Evolutionary conservation across 2,888 invertebrate genomes (phyloP).

Genomic region (Pandemis corylana): DNA sequence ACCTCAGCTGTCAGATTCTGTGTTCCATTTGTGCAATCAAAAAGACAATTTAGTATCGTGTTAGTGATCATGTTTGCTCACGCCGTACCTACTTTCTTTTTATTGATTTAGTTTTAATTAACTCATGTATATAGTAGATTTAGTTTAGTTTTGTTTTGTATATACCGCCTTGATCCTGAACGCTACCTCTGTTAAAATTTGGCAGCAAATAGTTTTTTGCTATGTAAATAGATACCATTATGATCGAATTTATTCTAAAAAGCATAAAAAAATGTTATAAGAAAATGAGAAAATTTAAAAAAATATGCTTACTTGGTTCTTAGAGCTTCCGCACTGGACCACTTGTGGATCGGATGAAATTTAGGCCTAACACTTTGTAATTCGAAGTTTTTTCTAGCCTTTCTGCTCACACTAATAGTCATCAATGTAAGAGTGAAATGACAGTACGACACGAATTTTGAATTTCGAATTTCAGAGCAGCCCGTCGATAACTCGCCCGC

Average conservation of each 20-base stretch:
- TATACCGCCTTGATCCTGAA: constrained; percentile 49
- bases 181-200: constrained; percentile 54
- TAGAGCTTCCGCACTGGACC: not conserved
- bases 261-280: constrained; percentile 17
- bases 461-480: no score
- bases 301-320: constrained; percentile 37
- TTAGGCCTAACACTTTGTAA: no score
- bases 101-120: constrained; percentile 44
- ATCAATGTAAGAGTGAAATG: no score
- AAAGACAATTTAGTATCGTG: constrained; percentile 53
- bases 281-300: constrained; percentile 34
- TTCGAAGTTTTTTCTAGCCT: no score
- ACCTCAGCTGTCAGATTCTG: constrained; percentile 44
- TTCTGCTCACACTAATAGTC: no score
- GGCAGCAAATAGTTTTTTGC: constrained; percentile 20
- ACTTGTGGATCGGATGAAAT: no score
- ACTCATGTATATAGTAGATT: constrained; percentile 55
- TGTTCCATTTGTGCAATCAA: constrained; percentile 55
- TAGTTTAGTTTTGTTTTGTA: constrained; percentile 48
- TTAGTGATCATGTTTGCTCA: constrained; percentile 57
- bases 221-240: constrained; percentile 10
- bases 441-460: no score
- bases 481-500: no score
- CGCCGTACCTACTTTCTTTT: constrained; percentile 54
- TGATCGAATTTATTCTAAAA: constrained; percentile 31